phyloP scores from a whole-genome alignment of 2,888 invertebrate species.

The Mylabris sibirica region DNA sequence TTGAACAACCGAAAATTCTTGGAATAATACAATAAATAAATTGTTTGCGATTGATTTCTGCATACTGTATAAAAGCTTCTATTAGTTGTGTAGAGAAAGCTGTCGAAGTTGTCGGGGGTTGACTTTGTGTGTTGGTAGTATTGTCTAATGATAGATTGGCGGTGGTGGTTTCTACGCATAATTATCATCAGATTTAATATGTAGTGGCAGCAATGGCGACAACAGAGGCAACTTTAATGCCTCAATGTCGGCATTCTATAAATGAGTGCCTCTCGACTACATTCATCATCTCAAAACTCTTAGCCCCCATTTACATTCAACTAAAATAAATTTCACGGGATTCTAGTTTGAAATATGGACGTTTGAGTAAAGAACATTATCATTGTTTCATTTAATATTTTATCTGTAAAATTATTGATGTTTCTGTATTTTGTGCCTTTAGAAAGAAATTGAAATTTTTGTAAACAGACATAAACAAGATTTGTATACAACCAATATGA shows the following conservation, averaged over 20 bases:
- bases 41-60: not conserved
- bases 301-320: slow-evolving; percentile 23
- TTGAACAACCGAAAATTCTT: no score
- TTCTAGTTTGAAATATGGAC: slow-evolving; percentile 24
- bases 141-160: not conserved
- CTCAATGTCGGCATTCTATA: slow-evolving; percentile 3
- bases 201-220: not conserved
- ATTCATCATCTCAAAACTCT: slow-evolving; percentile 25
- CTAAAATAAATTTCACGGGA: slow-evolving; percentile 28
- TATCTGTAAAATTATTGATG: not conserved
- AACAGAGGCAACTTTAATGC: not conserved
- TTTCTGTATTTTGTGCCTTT: not conserved
- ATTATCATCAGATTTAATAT: not conserved
- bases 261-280: slow-evolving; percentile 21
- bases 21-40: no score
- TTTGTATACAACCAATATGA: not conserved
- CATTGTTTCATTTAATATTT: not conserved
- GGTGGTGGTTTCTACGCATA: not conserved
- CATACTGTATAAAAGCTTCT: not conserved
- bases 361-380: slow-evolving; percentile 13
- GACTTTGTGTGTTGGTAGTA: not conserved
- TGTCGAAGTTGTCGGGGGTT: not conserved
- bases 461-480: not conserved
- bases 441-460: not conserved
- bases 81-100: not conserved